Evolutionary conservation across 2,888 invertebrate genomes (phyloP), one percentile per base, ranked within the genome.

Genomic region (Drosophila lacicola): DNA sequence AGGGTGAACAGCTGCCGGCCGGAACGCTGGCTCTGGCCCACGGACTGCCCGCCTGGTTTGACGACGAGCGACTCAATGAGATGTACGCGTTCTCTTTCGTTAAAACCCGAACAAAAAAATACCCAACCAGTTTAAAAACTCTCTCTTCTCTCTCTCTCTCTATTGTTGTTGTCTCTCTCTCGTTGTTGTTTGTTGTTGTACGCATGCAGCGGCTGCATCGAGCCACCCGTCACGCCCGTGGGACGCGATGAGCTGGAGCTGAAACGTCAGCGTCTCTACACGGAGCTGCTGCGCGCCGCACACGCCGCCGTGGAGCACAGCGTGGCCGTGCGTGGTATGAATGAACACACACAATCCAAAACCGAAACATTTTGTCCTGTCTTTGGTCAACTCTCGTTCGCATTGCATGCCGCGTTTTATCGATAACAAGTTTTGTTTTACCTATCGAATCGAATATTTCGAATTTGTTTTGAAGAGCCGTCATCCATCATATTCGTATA

Each of bases 161-260:
- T 14, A 44, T 63, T 61, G 25, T 63, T 64, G 57, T 51, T 73
- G 56, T 54, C 65, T 63, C 5, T 54, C 65, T 63, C 5, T 21
- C 25, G 29, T 53, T 10, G 37, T 14, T 39, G 19, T 17, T 37
- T 21, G 13, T 29, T 33, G 17, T 9, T 51, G 25, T 4, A 3
- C 47, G 21, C 37, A 44, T 65, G 41, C 63, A 70, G 91, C 78
- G 91, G 91, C 76, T 91, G 91, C 84, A 90, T 89, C 90, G 93
- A 92, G 92, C 94, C 91, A 76, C 96, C 96, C 49, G 96, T 95
- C 61, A 96, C 96, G 64, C 96, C 96, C 14, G 95, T 96, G 47
- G 96, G 96, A 58, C 94, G 95, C 65, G 96, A 96, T 92, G 96
- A 96, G 90, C 92, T 96, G 80, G 96, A 96, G 73, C 92, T 96